These are phyloP conservation scores for Hyla sarda DNA, from an alignment of 2,113 vertebrate species.

Conservation along the genomic window DNA sequence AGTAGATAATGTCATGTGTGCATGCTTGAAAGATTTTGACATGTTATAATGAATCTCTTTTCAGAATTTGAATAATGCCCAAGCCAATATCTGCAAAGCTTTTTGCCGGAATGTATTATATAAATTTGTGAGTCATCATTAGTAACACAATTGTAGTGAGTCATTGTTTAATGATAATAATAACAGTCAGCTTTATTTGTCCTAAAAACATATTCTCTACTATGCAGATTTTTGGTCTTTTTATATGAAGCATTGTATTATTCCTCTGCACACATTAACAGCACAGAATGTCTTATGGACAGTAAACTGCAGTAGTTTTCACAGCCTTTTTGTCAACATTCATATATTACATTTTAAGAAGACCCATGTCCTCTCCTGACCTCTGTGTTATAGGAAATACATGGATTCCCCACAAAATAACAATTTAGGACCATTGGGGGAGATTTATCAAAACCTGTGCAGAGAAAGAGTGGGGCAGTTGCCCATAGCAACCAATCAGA, in stretches of 20 bases:
- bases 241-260: background rate
- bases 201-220: slow-evolving; percentile 13
- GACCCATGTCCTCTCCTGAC: too few relatives aligned
- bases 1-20: background rate
- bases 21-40: background rate
- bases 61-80: background rate
- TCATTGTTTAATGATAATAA: slow-evolving; percentile 34
- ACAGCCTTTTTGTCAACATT: background rate
- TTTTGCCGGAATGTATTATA: background rate
- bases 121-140: background rate
- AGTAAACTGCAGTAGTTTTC: too few relatives aligned
- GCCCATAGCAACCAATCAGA: too few relatives aligned
- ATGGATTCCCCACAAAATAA: too few relatives aligned
- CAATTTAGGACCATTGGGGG: too few relatives aligned
- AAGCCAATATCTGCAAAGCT: background rate
- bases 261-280: background rate
- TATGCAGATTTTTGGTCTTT: slow-evolving; percentile 1
- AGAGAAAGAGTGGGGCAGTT: too few relatives aligned
- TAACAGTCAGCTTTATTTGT: slow-evolving; percentile 1
- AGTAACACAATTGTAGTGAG: background rate
- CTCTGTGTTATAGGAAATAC: too few relatives aligned
- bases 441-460: too few relatives aligned
- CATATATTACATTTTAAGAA: too few relatives aligned
- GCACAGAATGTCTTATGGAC: slow-evolving; percentile 1
- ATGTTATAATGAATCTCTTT: background rate